phyloP scores from a whole-genome alignment of 2,797 vertebrate species.

The Sebastes oblongus region DNA sequence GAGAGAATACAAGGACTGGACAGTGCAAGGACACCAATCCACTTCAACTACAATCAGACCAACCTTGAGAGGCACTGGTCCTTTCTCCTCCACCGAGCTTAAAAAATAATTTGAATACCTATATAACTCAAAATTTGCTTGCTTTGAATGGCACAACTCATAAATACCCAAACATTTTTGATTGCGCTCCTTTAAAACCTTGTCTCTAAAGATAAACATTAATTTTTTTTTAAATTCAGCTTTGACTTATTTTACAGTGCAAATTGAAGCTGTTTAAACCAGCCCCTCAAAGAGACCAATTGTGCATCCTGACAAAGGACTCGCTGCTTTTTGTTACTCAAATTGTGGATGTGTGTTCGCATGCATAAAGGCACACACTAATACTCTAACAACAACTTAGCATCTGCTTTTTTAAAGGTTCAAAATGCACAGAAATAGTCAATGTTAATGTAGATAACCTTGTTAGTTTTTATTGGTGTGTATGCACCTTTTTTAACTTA shows the following conservation, averaged over 20 bases:
- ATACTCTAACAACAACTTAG: not conserved
- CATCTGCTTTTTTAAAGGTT: not conserved
- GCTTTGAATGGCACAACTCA: slow-evolving; percentile 65
- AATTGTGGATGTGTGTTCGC: not conserved
- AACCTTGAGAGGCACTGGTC: slow-evolving; percentile 77
- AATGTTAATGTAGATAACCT: not conserved
- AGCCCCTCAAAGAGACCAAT: slow-evolving; percentile 12
- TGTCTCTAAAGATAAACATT: slow-evolving; percentile 63
- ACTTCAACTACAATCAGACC: slow-evolving; percentile 74
- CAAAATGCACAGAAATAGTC: not conserved
- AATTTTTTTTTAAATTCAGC: not conserved
- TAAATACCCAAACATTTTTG: slow-evolving; percentile 73
- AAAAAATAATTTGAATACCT: slow-evolving; percentile 76
- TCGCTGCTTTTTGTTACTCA: slow-evolving; percentile 27
- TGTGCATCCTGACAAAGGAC: slow-evolving; percentile 50
- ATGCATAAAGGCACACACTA: not conserved
- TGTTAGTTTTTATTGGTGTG: not conserved
- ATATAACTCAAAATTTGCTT: slow-evolving; percentile 65
- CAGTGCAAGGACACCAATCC: slow-evolving; percentile 76
- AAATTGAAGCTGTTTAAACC: slow-evolving; percentile 41
- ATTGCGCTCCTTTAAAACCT: slow-evolving; percentile 54
- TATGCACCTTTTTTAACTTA: not conserved
- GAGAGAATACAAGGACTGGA: slow-evolving; percentile 72
- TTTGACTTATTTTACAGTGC: slow-evolving; percentile 48
- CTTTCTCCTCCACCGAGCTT: slow-evolving; percentile 67